Percentiles rank a stretch among this genome's conserved stretches.
phyloP scores from a whole-genome alignment of 2,888 invertebrate species.

The Metellina segmentata region DNA sequence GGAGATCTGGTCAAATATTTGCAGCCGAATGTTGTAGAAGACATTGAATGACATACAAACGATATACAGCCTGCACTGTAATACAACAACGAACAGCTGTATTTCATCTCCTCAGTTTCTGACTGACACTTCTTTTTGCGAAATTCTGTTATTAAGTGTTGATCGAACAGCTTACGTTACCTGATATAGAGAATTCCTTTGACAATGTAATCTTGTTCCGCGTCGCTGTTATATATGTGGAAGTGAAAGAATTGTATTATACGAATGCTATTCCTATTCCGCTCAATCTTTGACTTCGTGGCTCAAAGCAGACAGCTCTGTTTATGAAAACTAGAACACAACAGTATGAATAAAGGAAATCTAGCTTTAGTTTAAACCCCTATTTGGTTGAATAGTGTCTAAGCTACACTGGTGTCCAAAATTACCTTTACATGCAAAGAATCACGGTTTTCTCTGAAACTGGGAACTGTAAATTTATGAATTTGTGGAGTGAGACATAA shows the following conservation, averaged over 20 bases:
- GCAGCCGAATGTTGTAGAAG: slow-evolving; percentile 18
- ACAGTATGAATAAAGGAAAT: not conserved
- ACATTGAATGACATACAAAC: slow-evolving; percentile 34
- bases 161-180: not conserved
- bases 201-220: slow-evolving; percentile 1
- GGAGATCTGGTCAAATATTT: slow-evolving; percentile 18
- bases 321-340: not conserved
- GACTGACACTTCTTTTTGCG: not conserved
- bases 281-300: not conserved
- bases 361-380: not conserved
- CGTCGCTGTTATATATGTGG: not conserved
- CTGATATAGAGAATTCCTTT: not conserved
- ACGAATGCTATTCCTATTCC: not conserved
- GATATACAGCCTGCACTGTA: slow-evolving; percentile 1
- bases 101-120: slow-evolving; percentile 10
- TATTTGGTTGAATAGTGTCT: too few species aligned
- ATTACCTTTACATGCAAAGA: too few species aligned
- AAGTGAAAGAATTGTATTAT: not conserved
- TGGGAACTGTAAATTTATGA: too few species aligned
- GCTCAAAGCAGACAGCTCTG: not conserved
- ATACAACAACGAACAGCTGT: slow-evolving; percentile 25
- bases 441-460: too few species aligned
- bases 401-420: too few species aligned
- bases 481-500: too few species aligned
- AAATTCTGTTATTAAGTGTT: not conserved